These are phyloP conservation scores for Artibeus lituratus DNA, from an alignment of 2,797 vertebrate species.

Conservation along the genomic window DNA sequence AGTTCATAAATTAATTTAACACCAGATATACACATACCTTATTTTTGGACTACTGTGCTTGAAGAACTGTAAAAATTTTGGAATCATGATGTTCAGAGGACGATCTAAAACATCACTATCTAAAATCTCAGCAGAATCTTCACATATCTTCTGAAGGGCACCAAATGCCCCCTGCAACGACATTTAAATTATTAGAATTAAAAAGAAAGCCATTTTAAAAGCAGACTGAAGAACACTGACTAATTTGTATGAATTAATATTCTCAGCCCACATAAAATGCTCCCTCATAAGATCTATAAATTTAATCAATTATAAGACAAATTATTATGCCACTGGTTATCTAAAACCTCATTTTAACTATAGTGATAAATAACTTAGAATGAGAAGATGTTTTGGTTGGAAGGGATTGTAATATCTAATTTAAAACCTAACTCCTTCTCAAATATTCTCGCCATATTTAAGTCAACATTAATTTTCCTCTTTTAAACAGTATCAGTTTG, in stretches of 20 bases:
- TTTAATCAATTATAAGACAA: neutral
- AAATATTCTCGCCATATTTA: conserved; percentile 5
- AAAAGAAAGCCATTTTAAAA: conserved; percentile 30
- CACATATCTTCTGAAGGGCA: conserved; percentile 98
- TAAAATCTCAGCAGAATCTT: conserved; percentile 98
- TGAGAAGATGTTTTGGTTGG: neutral
- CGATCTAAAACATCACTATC: conserved; percentile 97
- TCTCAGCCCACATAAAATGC: neutral
- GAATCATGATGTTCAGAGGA: conserved; percentile 98
- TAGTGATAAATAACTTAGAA: neutral
- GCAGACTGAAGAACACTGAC: neutral
- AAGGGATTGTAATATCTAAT: neutral
- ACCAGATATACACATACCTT: conserved; percentile 82
- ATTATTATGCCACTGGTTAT: neutral
- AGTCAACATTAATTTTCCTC: neutral
- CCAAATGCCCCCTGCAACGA: conserved; percentile 92
- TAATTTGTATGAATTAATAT: neutral
- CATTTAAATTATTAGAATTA: conserved; percentile 12
- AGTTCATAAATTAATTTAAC: neutral
- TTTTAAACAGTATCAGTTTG: neutral
- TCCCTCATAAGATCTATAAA: neutral
- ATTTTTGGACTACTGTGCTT: conserved; percentile 98
- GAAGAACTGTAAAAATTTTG: conserved; percentile 98
- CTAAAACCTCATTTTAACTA: neutral
- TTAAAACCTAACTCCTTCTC: neutral